These are phyloP conservation scores for Miichthys miiuy DNA, from an alignment of 2,797 vertebrate genomes.

Conservation along the genomic window DNA sequence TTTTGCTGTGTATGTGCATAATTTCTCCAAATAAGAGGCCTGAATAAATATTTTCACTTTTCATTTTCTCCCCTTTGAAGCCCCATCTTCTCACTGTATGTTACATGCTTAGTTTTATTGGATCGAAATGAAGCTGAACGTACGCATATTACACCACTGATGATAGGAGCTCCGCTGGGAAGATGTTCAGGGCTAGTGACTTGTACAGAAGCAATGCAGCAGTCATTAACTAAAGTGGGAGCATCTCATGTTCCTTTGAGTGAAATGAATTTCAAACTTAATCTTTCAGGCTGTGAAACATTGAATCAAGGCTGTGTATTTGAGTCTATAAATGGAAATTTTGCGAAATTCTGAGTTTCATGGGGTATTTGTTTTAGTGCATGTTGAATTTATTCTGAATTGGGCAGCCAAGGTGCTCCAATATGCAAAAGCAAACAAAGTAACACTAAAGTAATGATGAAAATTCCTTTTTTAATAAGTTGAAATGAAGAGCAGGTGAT, in stretches of 20 bases:
- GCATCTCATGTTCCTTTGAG: neutral
- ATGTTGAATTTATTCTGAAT: neutral
- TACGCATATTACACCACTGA: neutral
- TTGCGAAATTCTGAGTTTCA: no score
- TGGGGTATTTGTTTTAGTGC: neutral
- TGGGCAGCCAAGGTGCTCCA: neutral
- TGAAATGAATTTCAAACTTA: neutral
- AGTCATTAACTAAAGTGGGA: conserved; percentile 1
- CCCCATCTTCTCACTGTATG: neutral
- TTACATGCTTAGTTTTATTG: neutral
- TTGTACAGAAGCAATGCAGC: neutral
- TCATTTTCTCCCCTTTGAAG: conserved; percentile 3
- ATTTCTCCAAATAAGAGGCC: neutral
- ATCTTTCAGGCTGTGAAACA: neutral
- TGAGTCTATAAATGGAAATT: neutral
- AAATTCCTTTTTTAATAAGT: neutral
- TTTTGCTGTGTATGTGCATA: neutral
- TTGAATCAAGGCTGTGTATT: neutral
- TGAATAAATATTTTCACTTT: neutral
- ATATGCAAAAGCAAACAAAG: conserved; percentile 3
- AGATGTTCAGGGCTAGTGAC: conserved; percentile 7
- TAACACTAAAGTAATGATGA: neutral
- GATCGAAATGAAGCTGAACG: neutral
- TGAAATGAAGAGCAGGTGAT: neutral
- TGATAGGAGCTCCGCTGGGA: conserved; percentile 6